Evolutionary conservation across 2,113 vertebrate genomes (phyloP).

Genomic region (Heteronetta atricapilla): DNA sequence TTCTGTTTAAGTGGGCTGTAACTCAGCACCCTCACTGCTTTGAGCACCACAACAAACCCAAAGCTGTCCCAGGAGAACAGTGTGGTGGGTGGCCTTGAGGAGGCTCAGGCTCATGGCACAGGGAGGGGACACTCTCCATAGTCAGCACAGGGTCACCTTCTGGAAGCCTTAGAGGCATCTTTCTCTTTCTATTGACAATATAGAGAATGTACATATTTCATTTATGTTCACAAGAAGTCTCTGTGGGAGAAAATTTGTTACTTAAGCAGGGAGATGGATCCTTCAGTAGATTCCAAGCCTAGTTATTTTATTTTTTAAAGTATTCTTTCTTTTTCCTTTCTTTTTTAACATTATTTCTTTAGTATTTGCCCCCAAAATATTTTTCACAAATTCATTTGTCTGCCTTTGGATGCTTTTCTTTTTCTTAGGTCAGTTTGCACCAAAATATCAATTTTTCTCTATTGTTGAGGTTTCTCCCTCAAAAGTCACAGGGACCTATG

Average conservation of each 20-base stretch:
- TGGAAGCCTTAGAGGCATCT: not conserved
- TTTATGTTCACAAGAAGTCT: not conserved
- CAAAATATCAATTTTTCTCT: not conserved
- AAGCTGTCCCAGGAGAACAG: not conserved
- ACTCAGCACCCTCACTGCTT: not conserved
- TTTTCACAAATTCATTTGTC: not conserved
- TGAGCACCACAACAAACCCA: not conserved
- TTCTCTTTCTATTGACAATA: not conserved
- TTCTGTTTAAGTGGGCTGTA: not conserved
- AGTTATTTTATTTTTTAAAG: not conserved
- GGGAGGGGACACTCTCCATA: rapidly evolving
- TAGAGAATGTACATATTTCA: not conserved
- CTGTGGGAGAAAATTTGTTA: not conserved
- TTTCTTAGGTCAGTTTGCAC: not conserved
- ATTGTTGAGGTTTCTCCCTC: not conserved
- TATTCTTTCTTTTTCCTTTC: not conserved
- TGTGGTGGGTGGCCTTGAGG: not conserved
- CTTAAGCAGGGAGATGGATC: not conserved
- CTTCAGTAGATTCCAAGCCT: not conserved
- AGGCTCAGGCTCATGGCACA: not conserved
- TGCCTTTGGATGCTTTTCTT: not conserved
- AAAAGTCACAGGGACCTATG: not conserved
- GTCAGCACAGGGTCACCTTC: not conserved
- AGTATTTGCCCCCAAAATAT: not conserved
- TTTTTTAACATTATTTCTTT: not conserved